Evolutionary conservation across 2,888 invertebrate species (phyloP), one percentile per base, ranked within the genome.

Genomic region (Scotopteryx bipunctaria): DNA sequence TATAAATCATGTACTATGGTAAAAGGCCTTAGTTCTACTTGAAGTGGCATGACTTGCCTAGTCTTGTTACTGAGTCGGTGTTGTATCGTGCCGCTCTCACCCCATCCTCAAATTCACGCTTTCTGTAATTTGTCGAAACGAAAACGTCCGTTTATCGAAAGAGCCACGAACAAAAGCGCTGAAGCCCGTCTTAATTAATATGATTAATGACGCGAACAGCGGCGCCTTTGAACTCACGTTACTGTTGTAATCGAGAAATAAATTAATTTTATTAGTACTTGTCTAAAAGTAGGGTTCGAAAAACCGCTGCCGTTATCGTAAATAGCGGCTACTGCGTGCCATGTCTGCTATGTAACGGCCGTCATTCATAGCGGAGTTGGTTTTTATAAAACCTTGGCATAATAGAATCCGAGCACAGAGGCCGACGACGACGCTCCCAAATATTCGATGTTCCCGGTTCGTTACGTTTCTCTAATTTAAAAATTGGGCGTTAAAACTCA

Each of bases 181-280:
- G 82, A 81, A 69, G 77, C 81, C 84, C 83, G 82, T 90, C 88
- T 88, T 88, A 88, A 90, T 90, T 90, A 89, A 84, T 84, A 83
- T 90, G 89, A 90, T 90, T 87, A 84, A 90, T 89, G 88, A 83
- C 71, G 69, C 75, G 67, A 67, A 73, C 72, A 63, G 82, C 87
- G 89, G 87, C 79, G 59, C 75, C 76, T 81, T 86, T 84, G 84
- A 87, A 84, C 83, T 82, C 75, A 69, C 67, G 71, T 85, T 80
- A 83, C 81, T 81, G 79, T 81, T 84, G 83, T 86, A 88, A 89
- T 89, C 86, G 84, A 83, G 84, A 83, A 86, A 89, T 86, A 88
- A 87, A 89, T 90, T 89, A 87, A 89, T 86, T 87, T 83, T 84
- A 87, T 89, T 86, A 85, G 81, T 81, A 81, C 83, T 83, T 83